phyloP scores from a whole-genome alignment of 2,113 vertebrate genomes.

The Numenius arquata region DNA sequence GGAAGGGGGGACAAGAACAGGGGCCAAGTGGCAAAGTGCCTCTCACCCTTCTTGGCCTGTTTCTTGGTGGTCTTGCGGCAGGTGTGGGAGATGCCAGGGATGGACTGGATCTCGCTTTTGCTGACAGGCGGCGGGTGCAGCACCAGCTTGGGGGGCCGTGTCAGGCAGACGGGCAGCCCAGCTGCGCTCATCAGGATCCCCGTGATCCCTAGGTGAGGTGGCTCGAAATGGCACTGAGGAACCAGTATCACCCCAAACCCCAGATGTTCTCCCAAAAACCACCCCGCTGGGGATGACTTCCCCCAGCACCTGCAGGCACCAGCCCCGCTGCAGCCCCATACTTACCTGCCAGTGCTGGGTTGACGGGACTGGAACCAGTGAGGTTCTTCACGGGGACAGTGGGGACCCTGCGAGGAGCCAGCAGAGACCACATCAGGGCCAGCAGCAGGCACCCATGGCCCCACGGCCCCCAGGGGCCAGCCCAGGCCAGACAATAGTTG shows the following conservation, averaged over 20 bases:
- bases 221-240: neutral
- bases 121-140: constrained; percentile 91
- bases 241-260: rapidly evolving
- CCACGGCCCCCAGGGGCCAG: neutral
- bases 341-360: constrained; percentile 90
- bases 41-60: constrained; percentile 89
- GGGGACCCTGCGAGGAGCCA: constrained; percentile 77
- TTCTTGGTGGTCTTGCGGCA: constrained; percentile 95
- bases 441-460: neutral
- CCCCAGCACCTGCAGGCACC: rapidly evolving
- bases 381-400: constrained; percentile 95
- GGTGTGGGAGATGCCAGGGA: constrained; percentile 87
- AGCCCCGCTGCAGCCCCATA: rapidly evolving
- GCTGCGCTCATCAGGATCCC: constrained; percentile 96
- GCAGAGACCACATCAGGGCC: neutral
- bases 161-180: constrained; percentile 90
- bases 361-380: constrained; percentile 88
- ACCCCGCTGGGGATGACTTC: neutral
- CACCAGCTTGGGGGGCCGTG: constrained; percentile 88
- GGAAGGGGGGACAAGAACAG: neutral
- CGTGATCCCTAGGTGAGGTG: constrained; percentile 81
- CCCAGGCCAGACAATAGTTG: constrained; percentile 36
- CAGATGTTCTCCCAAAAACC: neutral
- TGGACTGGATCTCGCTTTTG: constrained; percentile 92
- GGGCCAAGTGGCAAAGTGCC: neutral